Conservation (phyloP, 2,113 vertebrate genomes). For the Picathartes gymnocephalus region DNA sequence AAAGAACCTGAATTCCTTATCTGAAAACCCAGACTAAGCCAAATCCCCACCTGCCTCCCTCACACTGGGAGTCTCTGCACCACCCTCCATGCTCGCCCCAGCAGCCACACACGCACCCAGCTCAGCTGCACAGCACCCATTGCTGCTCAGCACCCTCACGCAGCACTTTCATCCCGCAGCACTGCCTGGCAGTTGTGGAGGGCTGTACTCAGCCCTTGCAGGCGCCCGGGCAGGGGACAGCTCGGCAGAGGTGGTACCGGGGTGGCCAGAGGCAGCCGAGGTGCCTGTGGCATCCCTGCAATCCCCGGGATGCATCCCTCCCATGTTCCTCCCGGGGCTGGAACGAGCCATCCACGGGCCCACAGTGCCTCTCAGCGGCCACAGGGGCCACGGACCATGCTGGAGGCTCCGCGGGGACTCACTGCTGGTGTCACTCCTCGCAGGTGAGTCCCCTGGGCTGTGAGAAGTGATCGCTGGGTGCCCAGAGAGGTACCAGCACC, state of each 20-base stretch:
- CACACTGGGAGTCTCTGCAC: background rate
- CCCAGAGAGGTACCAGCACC: background rate
- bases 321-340: fast-evolving
- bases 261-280: background rate
- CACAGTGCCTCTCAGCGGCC: constrained; percentile 52
- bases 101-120: background rate
- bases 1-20: fast-evolving
- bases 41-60: fast-evolving
- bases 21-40: background rate
- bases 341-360: background rate
- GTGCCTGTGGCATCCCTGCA: background rate
- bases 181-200: fast-evolving
- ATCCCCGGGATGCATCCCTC: background rate
- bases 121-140: background rate
- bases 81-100: background rate
- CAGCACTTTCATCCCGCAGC: background rate
- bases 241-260: fast-evolving
- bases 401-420: background rate
- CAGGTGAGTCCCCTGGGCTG: background rate
- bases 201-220: background rate
- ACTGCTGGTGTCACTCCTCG: background rate
- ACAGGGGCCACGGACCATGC: background rate
- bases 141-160: background rate
- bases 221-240: fast-evolving
- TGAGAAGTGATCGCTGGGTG: fast-evolving